Conservation (phyloP, 2,888 invertebrate species). For the Limnephilus auricula region DNA sequence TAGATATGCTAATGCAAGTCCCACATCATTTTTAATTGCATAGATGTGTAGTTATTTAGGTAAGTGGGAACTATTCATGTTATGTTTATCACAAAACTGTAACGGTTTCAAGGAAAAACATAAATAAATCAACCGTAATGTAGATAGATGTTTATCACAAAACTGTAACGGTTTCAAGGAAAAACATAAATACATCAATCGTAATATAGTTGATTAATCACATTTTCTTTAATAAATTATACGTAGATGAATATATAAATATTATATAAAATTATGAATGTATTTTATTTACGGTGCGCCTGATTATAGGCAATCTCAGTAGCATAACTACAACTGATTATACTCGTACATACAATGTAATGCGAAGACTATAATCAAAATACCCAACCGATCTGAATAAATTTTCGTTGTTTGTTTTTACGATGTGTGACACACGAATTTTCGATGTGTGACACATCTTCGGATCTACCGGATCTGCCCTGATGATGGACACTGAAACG, state of each 20-base stretch:
- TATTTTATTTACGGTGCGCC: neutral
- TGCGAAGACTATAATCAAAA: neutral
- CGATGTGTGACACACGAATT: no score
- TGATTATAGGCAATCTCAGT: neutral
- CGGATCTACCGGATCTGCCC: no score
- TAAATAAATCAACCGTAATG: no score
- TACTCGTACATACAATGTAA: neutral
- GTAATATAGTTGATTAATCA: neutral
- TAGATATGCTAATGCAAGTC: neutral
- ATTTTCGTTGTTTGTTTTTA: no score
- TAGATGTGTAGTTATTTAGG: neutral
- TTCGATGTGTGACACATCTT: no score
- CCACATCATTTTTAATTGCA: neutral
- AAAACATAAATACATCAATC: neutral
- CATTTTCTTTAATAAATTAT: no score
- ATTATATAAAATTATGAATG: neutral
- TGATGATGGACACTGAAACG: no score
- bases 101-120: neutral
- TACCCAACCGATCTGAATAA: no score
- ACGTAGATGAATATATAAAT: no score
- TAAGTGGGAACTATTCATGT: neutral
- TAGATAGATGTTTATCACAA: neutral
- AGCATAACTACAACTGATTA: neutral
- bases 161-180: neutral
- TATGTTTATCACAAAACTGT: neutral